A percentile compares a stretch with the other conserved stretches of the same genome.
These are phyloP conservation scores for Bothrops jararaca DNA, from an alignment of 2,113 vertebrate species.

Conservation along the genomic window DNA sequence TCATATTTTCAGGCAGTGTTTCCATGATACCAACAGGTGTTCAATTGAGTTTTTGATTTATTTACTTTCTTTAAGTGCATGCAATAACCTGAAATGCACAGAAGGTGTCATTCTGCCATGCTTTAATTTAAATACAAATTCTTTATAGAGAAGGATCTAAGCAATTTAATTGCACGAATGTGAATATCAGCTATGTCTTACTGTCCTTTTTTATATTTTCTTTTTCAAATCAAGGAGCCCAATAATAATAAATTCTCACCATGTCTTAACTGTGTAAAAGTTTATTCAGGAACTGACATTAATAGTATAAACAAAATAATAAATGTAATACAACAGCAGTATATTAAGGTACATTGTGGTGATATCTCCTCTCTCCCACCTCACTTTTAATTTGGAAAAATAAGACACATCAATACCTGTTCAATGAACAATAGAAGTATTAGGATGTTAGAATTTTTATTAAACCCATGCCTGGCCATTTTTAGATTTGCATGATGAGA, in stretches of 20 bases:
- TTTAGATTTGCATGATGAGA: neutral
- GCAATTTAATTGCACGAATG: neutral
- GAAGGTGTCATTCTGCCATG: neutral
- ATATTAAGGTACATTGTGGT: neutral
- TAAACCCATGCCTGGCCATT: neutral
- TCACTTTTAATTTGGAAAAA: neutral
- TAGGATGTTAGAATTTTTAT: neutral
- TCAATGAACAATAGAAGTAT: neutral
- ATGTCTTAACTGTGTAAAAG: neutral
- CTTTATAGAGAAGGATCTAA: neutral
- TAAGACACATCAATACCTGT: neutral
- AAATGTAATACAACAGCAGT: neutral
- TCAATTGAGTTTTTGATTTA: neutral
- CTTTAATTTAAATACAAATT: neutral
- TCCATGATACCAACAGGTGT: neutral
- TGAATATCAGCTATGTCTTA: neutral
- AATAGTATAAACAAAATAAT: neutral
- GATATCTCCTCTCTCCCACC: neutral
- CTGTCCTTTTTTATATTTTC: neutral
- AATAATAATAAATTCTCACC: neutral
- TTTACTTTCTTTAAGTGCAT: neutral
- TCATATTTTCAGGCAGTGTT: neutral
- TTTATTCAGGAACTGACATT: neutral
- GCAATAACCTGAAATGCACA: constrained; percentile 1
- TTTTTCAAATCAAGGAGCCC: neutral